Evolutionary conservation across 1,140 invertebrate species (phyloP).

Genomic region (Drosophila bifasciata): DNA sequence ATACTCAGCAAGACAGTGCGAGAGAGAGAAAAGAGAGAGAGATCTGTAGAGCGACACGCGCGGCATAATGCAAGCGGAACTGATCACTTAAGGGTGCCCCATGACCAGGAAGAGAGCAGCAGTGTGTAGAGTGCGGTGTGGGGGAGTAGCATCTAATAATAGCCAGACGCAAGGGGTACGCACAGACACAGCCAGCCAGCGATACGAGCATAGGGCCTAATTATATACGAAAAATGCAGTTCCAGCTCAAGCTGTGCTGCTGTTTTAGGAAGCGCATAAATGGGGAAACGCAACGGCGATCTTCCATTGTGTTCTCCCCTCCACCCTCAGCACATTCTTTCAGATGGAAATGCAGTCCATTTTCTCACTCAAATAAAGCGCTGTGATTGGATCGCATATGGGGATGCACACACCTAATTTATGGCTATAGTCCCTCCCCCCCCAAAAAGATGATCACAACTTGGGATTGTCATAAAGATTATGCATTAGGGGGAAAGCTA

Average conservation of each 20-base stretch:
- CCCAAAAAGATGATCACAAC: slow-evolving; percentile 39
- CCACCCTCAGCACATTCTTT: slow-evolving; percentile 15
- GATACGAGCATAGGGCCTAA: slow-evolving; percentile 39
- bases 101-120: not conserved
- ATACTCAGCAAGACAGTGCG: slow-evolving; percentile 33
- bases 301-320: slow-evolving; percentile 27
- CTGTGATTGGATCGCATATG: slow-evolving; percentile 40
- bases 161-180: slow-evolving; percentile 61
- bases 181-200: slow-evolving; percentile 25
- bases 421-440: slow-evolving; percentile 37
- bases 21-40: slow-evolving; percentile 7
- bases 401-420: slow-evolving; percentile 51
- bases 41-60: slow-evolving; percentile 16
- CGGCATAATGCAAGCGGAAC: slow-evolving; percentile 65
- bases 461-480: slow-evolving; percentile 51
- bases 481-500: slow-evolving; percentile 40
- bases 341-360: slow-evolving; percentile 48
- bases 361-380: slow-evolving; percentile 62
- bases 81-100: slow-evolving; percentile 67
- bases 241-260: slow-evolving; percentile 37
- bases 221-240: slow-evolving; percentile 61
- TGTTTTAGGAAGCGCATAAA: slow-evolving; percentile 50
- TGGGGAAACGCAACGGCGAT: slow-evolving; percentile 50
- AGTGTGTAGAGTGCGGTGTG: not conserved
- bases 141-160: slow-evolving; percentile 57